These are phyloP conservation scores for Cossypha niveicapilla DNA, from an alignment of 2,797 vertebrate genomes.

Conservation along the genomic window DNA sequence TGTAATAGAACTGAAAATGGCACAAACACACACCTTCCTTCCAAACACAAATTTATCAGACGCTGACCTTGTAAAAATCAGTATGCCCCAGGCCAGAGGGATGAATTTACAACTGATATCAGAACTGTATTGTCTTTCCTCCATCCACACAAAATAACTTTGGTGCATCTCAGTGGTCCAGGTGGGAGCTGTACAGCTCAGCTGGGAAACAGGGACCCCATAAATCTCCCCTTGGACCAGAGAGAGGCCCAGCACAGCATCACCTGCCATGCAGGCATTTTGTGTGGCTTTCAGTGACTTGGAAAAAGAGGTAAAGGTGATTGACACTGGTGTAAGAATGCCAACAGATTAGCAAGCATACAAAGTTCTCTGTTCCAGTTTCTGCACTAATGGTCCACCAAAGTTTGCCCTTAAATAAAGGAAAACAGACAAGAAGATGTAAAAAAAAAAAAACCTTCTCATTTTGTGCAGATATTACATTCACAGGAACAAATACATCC, in stretches of 20 bases:
- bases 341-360: background rate
- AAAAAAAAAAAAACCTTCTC: background rate
- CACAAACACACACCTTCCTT: background rate
- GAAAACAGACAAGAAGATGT: background rate
- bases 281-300: background rate
- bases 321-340: accelerated
- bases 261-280: background rate
- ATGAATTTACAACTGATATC: background rate
- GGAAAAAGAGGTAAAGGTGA: background rate
- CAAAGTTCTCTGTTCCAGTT: background rate
- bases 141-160: background rate
- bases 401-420: background rate
- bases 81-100: background rate
- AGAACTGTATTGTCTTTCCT: background rate
- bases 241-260: background rate
- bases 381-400: background rate
- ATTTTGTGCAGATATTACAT: background rate
- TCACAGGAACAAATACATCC: background rate
- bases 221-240: background rate
- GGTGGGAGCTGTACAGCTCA: background rate
- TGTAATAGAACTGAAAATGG: background rate
- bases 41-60: background rate
- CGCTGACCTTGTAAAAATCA: background rate
- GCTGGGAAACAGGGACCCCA: background rate
- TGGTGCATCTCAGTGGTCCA: background rate